Evolutionary conservation across 2,113 vertebrate species (phyloP).

Genomic region (Neolamprologus brichardi): DNA sequence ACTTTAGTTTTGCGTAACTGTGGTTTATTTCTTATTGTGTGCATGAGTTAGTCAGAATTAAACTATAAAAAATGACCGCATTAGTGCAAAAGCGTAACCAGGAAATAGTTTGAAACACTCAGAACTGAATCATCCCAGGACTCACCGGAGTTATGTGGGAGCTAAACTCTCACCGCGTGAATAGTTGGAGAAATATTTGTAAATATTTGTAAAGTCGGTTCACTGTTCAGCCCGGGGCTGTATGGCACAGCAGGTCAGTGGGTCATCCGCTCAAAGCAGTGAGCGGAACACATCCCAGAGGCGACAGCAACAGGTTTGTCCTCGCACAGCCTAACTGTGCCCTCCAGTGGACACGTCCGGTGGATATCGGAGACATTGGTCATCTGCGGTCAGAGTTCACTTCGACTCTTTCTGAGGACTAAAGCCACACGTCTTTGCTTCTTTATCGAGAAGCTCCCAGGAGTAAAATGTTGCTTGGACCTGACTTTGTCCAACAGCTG

Average conservation of each 20-base stretch:
- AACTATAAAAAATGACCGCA: not conserved
- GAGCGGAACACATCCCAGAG: not conserved
- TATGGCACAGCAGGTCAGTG: not conserved
- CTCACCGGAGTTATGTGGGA: not conserved
- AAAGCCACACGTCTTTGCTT: not conserved
- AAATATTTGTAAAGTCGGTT: not conserved
- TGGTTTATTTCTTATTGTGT: not conserved
- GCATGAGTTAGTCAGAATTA: not conserved
- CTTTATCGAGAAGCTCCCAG: not conserved
- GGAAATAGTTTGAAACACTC: not conserved
- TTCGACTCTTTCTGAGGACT: not conserved
- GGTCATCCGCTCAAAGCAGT: not conserved
- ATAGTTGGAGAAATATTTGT: not conserved
- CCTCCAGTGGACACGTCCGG: constrained; percentile 38
- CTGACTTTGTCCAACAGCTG: not conserved
- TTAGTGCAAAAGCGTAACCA: not conserved
- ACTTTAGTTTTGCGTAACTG: not conserved
- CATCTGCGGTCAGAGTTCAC: not conserved
- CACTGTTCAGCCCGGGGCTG: not conserved
- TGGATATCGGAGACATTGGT: not conserved
- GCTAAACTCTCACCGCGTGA: not conserved
- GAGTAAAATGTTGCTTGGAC: not conserved
- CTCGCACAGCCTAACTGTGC: not conserved
- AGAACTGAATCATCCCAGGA: not conserved
- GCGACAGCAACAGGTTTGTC: not conserved